Base-by-base conservation (phyloP, 2,797 vertebrate genomes). In the Lepilemur ruficaudatus region DNA sequence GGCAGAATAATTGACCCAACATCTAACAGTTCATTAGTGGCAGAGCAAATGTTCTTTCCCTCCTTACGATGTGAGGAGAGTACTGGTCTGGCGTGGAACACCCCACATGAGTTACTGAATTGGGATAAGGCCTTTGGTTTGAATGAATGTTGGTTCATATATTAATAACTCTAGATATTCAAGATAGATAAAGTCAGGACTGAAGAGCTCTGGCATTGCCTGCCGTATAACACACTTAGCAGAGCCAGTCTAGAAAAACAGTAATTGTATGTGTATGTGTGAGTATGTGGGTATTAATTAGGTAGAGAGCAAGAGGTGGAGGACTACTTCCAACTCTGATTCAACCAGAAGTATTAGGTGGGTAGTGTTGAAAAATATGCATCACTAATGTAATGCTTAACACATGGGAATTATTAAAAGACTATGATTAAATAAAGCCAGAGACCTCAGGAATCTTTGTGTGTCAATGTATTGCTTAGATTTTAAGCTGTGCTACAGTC, bases 281-380 rank as follows among this genome's bases (percentile, higher is more conserved):
- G 20, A 52, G 30, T 14, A 22, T 41, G 28, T 61, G 32, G 55
- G 18, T 80, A n/a, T n/a, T n/a, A n/a, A 1, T 14, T 50, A 67
- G 23, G 12, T 4, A 11, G 35, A 30, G 5, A 22, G 1, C 18
- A 46, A 4, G 32, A 4, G 1, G 57, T 2, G 20, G n/a, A 46
- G 7, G 35, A 75, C n/a, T 52, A 17, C 52, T 91, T 90, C 28
- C 6, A 69, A 28, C 22, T 92, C n/a, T 63, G 7, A 95, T 55
- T 89, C 14, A 55, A 13, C 13, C 22, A 55, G 22, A 72, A 61
- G 17, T 69, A 75, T 55, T 90, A 93, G 69, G 3, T 59, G 23
- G 0, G 5, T 46, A 52, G 59, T n/a, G 14, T 63, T 91, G 69
- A 90, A 52, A 69, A 92, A 55, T 72, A 75, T 18, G 0, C 1